These are phyloP conservation scores for Bos taurus DNA, from an alignment of 2,113 vertebrate genomes.

Conservation along the genomic window ARS-UCD2.0 NC_037331.1:97224501-97225000, in stretches of 20 bases:
- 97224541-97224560: background rate
- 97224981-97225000: background rate
- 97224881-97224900: background rate
- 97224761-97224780: background rate
- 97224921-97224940: background rate
- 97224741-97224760: background rate
- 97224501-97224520: background rate
- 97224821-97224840: background rate
- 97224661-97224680: background rate
- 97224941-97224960: background rate
- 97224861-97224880: background rate
- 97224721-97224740: background rate
- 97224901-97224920: background rate
- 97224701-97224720: background rate
- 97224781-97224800: background rate
- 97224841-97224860: background rate
- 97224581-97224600: background rate
- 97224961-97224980: background rate
- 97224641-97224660: background rate
- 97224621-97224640: rapidly evolving
- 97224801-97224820: background rate
- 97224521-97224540: background rate
- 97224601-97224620: background rate
- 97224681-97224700: background rate
- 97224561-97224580: background rate